Evolutionary conservation across 1,140 invertebrate species (phyloP), one percentile per base, ranked within the genome.

Genomic region (Bombus superbus): DNA sequence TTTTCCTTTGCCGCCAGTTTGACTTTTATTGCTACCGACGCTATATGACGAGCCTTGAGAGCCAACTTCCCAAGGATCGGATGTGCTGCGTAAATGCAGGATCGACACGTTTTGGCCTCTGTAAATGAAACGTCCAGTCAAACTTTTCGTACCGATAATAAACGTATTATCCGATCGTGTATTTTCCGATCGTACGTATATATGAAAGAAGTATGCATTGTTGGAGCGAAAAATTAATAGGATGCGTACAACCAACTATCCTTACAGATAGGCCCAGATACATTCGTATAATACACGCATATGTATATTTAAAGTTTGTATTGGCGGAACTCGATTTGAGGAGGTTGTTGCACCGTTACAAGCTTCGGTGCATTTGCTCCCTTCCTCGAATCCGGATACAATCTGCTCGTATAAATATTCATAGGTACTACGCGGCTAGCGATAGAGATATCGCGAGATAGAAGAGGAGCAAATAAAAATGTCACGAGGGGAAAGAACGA

Each of bases 41-140:
- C 92, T 93, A 83, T 92, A 93, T 77, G 89, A 79, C 35, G 90
- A 93, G 32, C 92, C 91, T 75, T 93, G 93, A 59, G 92, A 93
- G n/a, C 92, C 90, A 38, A 92, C 91, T 53, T 96, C 95, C 96
- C 96, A 96, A 9, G 96, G 95, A 83, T 96, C 96, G 3, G 96
- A 96, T 4, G 95, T 94, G 78, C 94, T 95, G 18, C 96, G 94
- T 25, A 96, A 92, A 86, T 96, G 96, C 28, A 96, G 90, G 32
- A 96, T 94, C 53, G 96, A 96, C 76, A 96, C 94, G 89, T 96
- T 96, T n/a, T 95, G 93, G 15, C 95, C 95, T 89, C 96, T 96
- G 93, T 13, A 96, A 96, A 89, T 92, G 13, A n/a, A 25, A 15
- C 35, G 15, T 57, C 53, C 42, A 42, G n/a, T 13, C 32, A 9